Evolutionary conservation across 2,113 vertebrate species (phyloP), one percentile per base, ranked within the genome.

Genomic region (Poecilia latipinna): DNA sequence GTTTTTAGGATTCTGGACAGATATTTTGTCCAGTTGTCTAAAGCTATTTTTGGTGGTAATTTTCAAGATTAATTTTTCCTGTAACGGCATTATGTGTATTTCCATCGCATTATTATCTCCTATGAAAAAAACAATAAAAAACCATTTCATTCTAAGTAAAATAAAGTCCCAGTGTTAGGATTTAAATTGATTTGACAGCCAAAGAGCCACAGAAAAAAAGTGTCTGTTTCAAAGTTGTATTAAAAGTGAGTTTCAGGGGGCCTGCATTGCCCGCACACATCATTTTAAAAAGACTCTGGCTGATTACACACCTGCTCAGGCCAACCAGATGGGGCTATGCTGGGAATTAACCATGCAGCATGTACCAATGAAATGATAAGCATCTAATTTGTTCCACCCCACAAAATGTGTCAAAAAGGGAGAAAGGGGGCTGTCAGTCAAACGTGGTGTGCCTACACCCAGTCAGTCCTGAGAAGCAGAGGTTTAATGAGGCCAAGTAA

Each of bases 401-500:
- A 61, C 33, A 12, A 63, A 24, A 77, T 70, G 31, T 33, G 42
- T 77, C 66, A 54, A 31, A 32, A 26, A 31, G 29, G 57, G n/a
- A 31, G 44, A 39, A 37, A 24, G 22, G 32, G 32, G 65, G 39
- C 28, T 71, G 63, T 51, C 68, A 66, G 19, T 71, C 69, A 80
- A 62, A 65, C 12, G 26, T 31, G 19, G n/a, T 29, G 31, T 29
- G 19, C 12, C 42, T 29, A 17, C 0, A 67, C 2, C 5, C 24
- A 66, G 31, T 48, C 37, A 17, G 61, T 75, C 3, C 19, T 65
- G 48, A 70, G 72, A 61, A 70, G 61, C 29, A 73, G 48, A 65
- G 17, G 4, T 65, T 39, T 65, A 65, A 80, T 70, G 67, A 80
- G 62, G 17, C 66, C 24, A 51, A 60, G 70, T 61, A 31, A 39